phyloP scores from a whole-genome alignment of 2,888 invertebrate species.

The Ferrisia virgata region DNA sequence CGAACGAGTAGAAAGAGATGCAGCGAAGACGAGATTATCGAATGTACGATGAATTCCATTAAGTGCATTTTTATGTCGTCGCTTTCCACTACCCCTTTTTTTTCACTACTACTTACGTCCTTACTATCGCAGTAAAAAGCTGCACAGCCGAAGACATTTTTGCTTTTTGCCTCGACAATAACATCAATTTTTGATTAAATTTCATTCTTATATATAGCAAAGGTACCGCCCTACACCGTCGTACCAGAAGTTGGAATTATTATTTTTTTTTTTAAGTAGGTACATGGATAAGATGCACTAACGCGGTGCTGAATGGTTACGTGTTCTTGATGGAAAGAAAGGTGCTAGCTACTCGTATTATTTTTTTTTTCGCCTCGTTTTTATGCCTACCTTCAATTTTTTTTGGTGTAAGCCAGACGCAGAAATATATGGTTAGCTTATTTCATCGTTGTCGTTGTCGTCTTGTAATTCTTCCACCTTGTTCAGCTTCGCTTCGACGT shows the following conservation, averaged over 20 bases:
- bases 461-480: not conserved
- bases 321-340: too few relatives aligned
- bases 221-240: too few relatives aligned
- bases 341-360: not conserved
- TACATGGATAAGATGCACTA: too few relatives aligned
- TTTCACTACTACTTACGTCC: too few relatives aligned
- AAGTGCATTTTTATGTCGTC: constrained; percentile 43
- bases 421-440: not conserved
- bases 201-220: not conserved
- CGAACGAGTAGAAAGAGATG: not conserved
- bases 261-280: too few relatives aligned
- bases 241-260: too few relatives aligned
- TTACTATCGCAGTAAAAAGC: not conserved
- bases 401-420: too few relatives aligned
- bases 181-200: constrained; percentile 29
- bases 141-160: not conserved
- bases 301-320: too few relatives aligned
- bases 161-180: constrained; percentile 23
- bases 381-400: too few relatives aligned
- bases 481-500: not conserved
- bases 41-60: constrained; percentile 41
- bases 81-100: too few relatives aligned
- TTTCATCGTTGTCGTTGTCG: not conserved
- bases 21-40: constrained; percentile 33
- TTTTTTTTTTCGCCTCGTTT: not conserved